Percentiles rank a stretch among this genome's conserved stretches.
These are phyloP conservation scores for Hirudo medicinalis DNA, from an alignment of 1,140 invertebrate species.

Conservation along the genomic window DNA sequence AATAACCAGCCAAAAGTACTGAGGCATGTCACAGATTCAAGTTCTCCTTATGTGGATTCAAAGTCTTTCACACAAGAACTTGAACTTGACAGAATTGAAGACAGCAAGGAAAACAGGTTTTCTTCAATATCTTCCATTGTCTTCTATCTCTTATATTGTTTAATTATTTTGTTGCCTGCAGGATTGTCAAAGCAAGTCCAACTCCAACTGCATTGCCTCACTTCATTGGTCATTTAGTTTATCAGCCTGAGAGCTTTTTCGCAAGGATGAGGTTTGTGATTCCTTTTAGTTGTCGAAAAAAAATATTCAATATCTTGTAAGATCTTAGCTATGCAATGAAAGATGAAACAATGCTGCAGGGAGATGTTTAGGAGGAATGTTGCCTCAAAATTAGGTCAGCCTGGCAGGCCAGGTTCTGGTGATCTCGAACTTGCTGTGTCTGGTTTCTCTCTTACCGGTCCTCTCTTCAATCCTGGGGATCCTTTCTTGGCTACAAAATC, in stretches of 20 bases:
- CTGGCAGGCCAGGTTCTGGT: not conserved
- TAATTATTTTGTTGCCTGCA: not conserved
- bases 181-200: not conserved
- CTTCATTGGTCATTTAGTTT: not conserved
- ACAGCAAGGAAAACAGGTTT: not conserved
- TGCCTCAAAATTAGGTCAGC: not conserved
- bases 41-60: conserved; percentile 3
- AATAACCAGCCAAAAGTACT: conserved; percentile 2
- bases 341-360: conserved; percentile 2
- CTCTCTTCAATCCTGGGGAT: too few species aligned
- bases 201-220: not conserved
- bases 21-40: not conserved
- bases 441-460: too few species aligned
- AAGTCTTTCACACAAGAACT: conserved; percentile 1
- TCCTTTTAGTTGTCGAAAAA: not conserved
- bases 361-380: not conserved
- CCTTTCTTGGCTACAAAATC: too few species aligned
- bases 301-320: not conserved
- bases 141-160: not conserved
- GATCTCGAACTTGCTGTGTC: conserved; percentile 7
- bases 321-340: not conserved
- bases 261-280: not conserved
- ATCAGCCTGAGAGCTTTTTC: too few species aligned
- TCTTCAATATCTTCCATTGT: too few species aligned
- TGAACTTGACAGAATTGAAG: not conserved